These are phyloP conservation scores for Thrips palmi DNA, from an alignment of 1,140 invertebrate species.

Conservation along the genomic window DNA sequence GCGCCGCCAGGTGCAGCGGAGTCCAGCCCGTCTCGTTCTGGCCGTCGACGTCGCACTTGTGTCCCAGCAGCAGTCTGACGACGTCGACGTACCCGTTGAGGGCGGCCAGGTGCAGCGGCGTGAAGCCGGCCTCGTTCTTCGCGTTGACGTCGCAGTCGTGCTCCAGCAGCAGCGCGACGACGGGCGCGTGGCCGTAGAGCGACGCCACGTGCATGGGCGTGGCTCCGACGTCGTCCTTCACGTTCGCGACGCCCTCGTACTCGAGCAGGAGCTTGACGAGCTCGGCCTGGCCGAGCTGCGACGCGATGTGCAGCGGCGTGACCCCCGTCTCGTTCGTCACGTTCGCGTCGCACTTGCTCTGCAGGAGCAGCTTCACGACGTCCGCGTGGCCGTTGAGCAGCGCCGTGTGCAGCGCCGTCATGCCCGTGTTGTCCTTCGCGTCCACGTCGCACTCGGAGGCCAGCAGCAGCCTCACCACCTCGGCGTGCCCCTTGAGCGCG, in stretches of 20 bases:
- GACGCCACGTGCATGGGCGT: constrained; percentile 30
- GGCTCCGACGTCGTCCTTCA: constrained; percentile 20
- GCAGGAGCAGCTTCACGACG: no score
- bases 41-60: constrained; percentile 10
- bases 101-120: no score
- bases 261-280: constrained; percentile 26
- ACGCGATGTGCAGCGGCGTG: constrained; percentile 29
- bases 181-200: constrained; percentile 28
- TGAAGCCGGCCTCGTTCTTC: no score
- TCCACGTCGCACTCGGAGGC: no score
- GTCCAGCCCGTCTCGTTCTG: constrained; percentile 42
- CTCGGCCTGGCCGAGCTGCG: constrained; percentile 29
- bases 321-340: constrained; percentile 18
- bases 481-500: no score
- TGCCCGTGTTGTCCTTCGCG: no score
- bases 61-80: constrained; percentile 23
- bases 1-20: constrained; percentile 50
- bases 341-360: no score
- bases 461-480: no score
- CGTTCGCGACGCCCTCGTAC: constrained; percentile 20
- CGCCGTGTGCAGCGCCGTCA: no score
- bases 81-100: constrained; percentile 21
- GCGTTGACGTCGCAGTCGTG: constrained; percentile 26
- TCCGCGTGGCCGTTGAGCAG: no score
- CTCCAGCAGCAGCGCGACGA: constrained; percentile 25